Evolutionary conservation across 2,888 invertebrate genomes (phyloP).

Genomic region (Drosophila testacea): DNA sequence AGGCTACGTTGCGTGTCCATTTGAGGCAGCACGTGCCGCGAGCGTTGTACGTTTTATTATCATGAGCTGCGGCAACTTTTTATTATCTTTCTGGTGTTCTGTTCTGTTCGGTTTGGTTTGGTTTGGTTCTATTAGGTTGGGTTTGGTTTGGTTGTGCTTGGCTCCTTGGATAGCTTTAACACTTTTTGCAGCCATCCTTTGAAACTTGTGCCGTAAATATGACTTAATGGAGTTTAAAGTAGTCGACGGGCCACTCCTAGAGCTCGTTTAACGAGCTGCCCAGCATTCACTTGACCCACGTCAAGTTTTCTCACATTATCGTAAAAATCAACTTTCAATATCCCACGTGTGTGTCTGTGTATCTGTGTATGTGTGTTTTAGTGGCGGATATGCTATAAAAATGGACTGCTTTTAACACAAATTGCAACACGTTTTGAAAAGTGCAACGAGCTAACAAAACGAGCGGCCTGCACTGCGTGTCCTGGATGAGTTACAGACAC

Average conservation of each 20-base stretch:
- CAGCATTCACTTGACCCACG: conserved; percentile 66
- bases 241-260: conserved; percentile 36
- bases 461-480: conserved; percentile 50
- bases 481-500: conserved; percentile 51
- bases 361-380: conserved; percentile 16
- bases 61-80: conserved; percentile 77
- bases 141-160: conserved; percentile 7
- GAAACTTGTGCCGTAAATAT: conserved; percentile 71
- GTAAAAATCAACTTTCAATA: conserved; percentile 78
- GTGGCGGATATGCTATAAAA: conserved; percentile 46
- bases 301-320: conserved; percentile 70
- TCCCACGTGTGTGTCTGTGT: conserved; percentile 22
- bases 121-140: background rate
- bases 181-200: conserved; percentile 57
- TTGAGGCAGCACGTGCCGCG: conserved; percentile 74
- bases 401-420: conserved; percentile 64
- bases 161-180: conserved; percentile 61
- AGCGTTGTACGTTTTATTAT: conserved; percentile 76
- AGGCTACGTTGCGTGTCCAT: conserved; percentile 76
- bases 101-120: conserved; percentile 2
- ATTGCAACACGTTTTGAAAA: conserved; percentile 72
- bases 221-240: conserved; percentile 78
- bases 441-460: conserved; percentile 62
- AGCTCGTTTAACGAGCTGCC: conserved; percentile 62
- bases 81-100: conserved; percentile 64